Evolutionary conservation across 1,140 invertebrate species (phyloP).

Genomic region (Phenacoccus solenopsis): DNA sequence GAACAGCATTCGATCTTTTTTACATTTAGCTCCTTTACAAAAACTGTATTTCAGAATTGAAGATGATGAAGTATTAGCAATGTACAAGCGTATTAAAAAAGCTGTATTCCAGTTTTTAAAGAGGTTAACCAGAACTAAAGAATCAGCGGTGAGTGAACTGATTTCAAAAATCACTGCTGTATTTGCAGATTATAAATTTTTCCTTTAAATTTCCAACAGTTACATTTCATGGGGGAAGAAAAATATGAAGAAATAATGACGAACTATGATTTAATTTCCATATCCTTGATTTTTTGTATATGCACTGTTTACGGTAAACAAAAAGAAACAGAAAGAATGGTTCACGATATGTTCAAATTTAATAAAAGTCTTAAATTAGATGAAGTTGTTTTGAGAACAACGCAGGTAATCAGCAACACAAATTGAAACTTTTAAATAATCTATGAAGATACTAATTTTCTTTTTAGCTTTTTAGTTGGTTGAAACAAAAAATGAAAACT

Average conservation of each 20-base stretch:
- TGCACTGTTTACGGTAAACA: constrained; percentile 56
- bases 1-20: constrained; percentile 51
- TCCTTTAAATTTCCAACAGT: constrained; percentile 30
- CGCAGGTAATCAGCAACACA: constrained; percentile 33
- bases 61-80: constrained; percentile 34
- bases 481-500: neutral
- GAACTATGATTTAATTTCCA: constrained; percentile 64
- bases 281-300: constrained; percentile 66
- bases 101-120: constrained; percentile 53
- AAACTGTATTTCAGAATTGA: constrained; percentile 37
- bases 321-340: constrained; percentile 44
- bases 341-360: constrained; percentile 40
- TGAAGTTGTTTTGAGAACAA: constrained; percentile 58
- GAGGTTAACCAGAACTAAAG: constrained; percentile 58
- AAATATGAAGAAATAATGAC: constrained; percentile 58
- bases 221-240: constrained; percentile 46
- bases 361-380: constrained; percentile 48
- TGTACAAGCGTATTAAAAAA: constrained; percentile 42
- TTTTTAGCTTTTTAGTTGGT: neutral
- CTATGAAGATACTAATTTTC: too few species aligned
- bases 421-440: neutral
- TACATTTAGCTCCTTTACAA: constrained; percentile 59
- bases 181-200: too few species aligned
- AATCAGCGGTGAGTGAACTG: constrained; percentile 42
- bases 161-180: neutral